Base-by-base conservation (phyloP, 2,113 vertebrate genomes). In the Edolisoma coerulescens region DNA sequence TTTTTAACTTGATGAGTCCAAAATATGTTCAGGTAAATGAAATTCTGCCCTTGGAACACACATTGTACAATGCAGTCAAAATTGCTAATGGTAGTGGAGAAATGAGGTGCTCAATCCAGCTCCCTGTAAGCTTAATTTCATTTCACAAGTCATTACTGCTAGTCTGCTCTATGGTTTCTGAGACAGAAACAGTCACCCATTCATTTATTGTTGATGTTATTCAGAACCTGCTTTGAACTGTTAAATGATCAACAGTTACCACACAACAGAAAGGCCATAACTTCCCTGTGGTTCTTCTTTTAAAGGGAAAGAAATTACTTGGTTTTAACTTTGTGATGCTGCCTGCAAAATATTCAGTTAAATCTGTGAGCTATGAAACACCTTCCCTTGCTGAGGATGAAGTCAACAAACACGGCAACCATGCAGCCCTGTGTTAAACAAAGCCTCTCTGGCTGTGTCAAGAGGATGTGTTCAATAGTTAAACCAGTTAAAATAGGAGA, bases 21-120 rank as follows among this genome's bases (percentile, higher is more conserved):
- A 96, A 96, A 93, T 93, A 90, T 24, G 28, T 84, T 84, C 80
- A 92, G 35, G 24, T 95, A 97, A 97, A 97, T 96, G 78, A 97
- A 96, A 87, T 76, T 86, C 47, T 76, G 81, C 35, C 44, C 69
- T 95, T 83, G 45, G 53, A 95, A 88, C 13, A 33, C 45, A 77
- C 20, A 33, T 16, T 84, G 59, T 84, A 79, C 71, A 84, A 67
- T 44, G 32, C 53, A 91, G 75, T 96, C 77, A 95, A 97, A 97
- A 96, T 73, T 95, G 60, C 88, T 96, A 86, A 87, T 59, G 63
- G 70, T 90, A 57, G n/a, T 57, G 61, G 83, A 93, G 77, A 97
- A 97, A 96, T 86, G 10, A 96, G 69, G 52, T 93, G 87, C 64
- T 95, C 78, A 44, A 52, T 73, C 85, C 30, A 80, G 52, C 77